Conservation (phyloP, 1,140 invertebrate genomes). For the Odontomachus brunneus region DNA sequence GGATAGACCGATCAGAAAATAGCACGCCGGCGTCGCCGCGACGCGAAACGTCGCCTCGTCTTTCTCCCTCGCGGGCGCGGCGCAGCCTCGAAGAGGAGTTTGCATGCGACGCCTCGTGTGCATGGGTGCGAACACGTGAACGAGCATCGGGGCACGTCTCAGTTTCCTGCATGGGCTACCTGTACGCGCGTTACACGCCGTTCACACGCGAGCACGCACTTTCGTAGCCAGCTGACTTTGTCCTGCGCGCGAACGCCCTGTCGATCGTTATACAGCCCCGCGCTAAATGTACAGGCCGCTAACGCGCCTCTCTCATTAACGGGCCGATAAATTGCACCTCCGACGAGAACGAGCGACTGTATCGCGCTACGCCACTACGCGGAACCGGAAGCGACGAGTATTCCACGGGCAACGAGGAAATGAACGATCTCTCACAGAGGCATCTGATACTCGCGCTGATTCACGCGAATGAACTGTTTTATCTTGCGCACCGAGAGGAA, state of each 20-base stretch:
- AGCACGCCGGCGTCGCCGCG: conserved; percentile 9
- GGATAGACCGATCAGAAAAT: conserved; percentile 4
- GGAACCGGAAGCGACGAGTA: neutral
- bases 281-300: conserved; percentile 41
- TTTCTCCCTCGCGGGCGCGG: neutral
- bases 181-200: conserved; percentile 25
- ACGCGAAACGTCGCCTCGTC: conserved; percentile 1
- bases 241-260: neutral
- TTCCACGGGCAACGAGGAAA: neutral
- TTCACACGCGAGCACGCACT: conserved; percentile 30
- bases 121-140: conserved; percentile 13
- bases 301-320: conserved; percentile 23
- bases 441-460: neutral
- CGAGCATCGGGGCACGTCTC: conserved; percentile 22
- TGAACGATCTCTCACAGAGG: neutral
- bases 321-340: conserved; percentile 36
- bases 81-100: neutral
- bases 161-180: conserved; percentile 25
- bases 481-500: too few species aligned
- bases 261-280: conserved; percentile 33
- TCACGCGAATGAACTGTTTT: too few species aligned
- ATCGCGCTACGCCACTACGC: neutral
- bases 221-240: conserved; percentile 50
- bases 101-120: conserved; percentile 14
- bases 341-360: neutral